Evolutionary conservation across 2,797 vertebrate genomes (phyloP).

Genomic region (Poecile montanus): DNA sequence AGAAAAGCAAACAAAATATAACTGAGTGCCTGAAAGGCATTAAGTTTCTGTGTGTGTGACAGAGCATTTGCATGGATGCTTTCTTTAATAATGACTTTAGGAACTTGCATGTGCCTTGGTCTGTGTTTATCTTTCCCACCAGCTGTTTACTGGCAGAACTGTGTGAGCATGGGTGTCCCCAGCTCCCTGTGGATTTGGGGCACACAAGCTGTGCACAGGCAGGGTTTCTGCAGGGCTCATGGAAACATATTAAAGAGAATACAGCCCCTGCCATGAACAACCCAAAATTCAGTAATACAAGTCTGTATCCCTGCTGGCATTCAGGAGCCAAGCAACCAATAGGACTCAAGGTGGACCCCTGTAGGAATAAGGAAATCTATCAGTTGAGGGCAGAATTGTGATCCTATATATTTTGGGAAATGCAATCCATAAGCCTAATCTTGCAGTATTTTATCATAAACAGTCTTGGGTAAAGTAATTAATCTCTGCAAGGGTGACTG

Average conservation of each 20-base stretch:
- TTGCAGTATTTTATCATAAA: not conserved
- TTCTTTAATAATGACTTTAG: not conserved
- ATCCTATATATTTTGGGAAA: not conserved
- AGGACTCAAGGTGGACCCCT: not conserved
- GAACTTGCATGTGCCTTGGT: not conserved
- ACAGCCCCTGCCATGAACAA: not conserved
- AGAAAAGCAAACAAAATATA: not conserved
- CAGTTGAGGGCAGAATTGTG: not conserved
- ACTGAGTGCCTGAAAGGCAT: not conserved
- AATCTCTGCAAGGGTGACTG: not conserved
- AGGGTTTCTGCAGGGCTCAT: not conserved
- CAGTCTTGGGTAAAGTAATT: not conserved
- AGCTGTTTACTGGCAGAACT: not conserved
- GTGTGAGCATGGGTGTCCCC: not conserved
- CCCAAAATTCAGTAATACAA: not conserved
- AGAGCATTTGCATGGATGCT: not conserved
- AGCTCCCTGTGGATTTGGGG: not conserved
- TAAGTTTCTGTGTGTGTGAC: not conserved
- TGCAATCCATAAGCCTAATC: not conserved
- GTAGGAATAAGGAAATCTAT: not conserved
- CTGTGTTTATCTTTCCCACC: not conserved
- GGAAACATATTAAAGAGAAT: not conserved
- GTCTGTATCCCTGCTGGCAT: not conserved
- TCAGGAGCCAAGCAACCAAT: not conserved
- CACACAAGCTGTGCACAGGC: not conserved